Percentiles rank a stretch among this genome's conserved stretches.
Conservation (phyloP, 1,140 invertebrate species). For the Solenopsis fugax region DNA sequence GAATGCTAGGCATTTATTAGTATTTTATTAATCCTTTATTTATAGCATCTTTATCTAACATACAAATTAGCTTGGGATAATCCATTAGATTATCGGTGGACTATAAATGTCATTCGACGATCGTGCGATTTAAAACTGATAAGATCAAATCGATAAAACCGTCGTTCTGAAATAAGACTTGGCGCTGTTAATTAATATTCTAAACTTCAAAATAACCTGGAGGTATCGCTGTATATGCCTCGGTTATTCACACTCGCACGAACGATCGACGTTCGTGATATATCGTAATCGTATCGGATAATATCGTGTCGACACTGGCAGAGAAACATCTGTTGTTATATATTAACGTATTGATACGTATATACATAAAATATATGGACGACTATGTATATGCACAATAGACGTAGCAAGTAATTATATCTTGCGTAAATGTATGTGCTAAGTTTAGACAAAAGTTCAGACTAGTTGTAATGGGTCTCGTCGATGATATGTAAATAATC, state of each 20-base stretch:
- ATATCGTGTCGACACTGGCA: conserved; percentile 4
- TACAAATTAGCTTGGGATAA: not conserved
- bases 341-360: not conserved
- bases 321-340: not conserved
- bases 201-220: not conserved
- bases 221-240: not conserved
- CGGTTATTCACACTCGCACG: conserved; percentile 10
- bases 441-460: not conserved
- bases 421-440: not conserved
- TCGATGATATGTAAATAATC: not conserved
- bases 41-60: not conserved
- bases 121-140: not conserved
- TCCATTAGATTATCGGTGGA: not conserved
- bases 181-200: conserved; percentile 28
- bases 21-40: not conserved
- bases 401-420: not conserved
- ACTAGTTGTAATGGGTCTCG: not conserved
- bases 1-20: not conserved
- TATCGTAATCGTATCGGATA: not conserved
- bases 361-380: not conserved
- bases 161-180: not conserved
- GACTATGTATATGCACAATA: not conserved
- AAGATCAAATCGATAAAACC: not conserved
- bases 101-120: not conserved
- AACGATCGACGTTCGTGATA: not conserved